A percentile compares a stretch with the other conserved stretches of the same genome.
Conservation (phyloP, 2,888 invertebrate species). For the Diadromus collaris region DNA sequence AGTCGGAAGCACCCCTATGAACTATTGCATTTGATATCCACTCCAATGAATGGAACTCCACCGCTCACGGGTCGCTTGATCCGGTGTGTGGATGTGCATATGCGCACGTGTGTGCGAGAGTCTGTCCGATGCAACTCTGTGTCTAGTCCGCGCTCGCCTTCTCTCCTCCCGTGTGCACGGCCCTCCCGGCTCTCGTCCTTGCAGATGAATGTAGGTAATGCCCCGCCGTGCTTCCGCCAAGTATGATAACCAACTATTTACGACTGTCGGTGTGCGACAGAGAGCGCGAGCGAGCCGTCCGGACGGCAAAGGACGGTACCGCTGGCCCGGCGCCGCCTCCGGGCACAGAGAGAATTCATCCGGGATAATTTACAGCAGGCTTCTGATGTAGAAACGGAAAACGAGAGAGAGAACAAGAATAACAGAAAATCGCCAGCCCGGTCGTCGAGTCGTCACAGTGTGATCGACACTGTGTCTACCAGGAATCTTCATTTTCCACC, state of each 20-base stretch:
- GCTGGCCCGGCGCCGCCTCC: not conserved
- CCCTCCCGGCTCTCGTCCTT: slow-evolving; percentile 9
- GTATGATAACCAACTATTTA: slow-evolving; percentile 79
- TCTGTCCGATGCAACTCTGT: slow-evolving; percentile 43
- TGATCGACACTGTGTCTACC: slow-evolving; percentile 30
- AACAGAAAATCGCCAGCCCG: not conserved
- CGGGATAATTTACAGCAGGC: slow-evolving; percentile 48
- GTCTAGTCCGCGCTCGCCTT: slow-evolving; percentile 36
- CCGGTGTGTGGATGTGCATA: slow-evolving; percentile 65
- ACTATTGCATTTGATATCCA: slow-evolving; percentile 79
- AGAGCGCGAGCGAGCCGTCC: slow-evolving; percentile 13
- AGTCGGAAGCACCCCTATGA: slow-evolving; percentile 73
- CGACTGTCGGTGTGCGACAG: slow-evolving; percentile 65
- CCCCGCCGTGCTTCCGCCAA: slow-evolving; percentile 74
- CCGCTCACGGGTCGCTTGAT: slow-evolving; percentile 65
- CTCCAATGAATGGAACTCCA: slow-evolving; percentile 75
- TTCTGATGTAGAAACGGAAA: slow-evolving; percentile 2
- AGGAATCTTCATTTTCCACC: not conserved
- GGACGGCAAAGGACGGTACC: slow-evolving; percentile 23
- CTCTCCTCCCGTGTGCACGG: slow-evolving; percentile 22
- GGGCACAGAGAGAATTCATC: slow-evolving; percentile 41
- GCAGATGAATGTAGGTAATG: slow-evolving; percentile 73
- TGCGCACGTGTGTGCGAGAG: slow-evolving; percentile 60
- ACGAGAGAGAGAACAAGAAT: not conserved
- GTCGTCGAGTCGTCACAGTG: slow-evolving; percentile 6